A percentile compares a stretch with the other conserved stretches of the same genome.
Conservation (phyloP, 2,888 invertebrate species). For the Halocaridina rubra region DNA sequence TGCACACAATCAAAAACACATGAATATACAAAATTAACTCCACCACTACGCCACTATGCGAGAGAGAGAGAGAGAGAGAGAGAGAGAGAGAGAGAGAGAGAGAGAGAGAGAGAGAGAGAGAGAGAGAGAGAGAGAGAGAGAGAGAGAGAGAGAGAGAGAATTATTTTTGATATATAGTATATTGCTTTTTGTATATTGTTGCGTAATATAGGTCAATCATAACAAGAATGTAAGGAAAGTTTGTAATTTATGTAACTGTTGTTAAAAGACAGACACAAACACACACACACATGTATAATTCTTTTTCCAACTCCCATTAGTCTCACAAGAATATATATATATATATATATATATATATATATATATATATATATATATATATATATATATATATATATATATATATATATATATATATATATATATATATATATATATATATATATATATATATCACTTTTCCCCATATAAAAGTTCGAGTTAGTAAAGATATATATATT, state of each 20-base stretch:
- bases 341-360: conserved; percentile 2
- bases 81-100: conserved; percentile 10
- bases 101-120: background rate
- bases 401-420: background rate
- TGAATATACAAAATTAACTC: too few relatives aligned
- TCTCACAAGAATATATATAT: conserved; percentile 14
- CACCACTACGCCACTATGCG: too few relatives aligned
- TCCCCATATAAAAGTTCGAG: background rate
- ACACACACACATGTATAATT: too few relatives aligned
- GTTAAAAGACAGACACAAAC: too few relatives aligned
- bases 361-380: background rate
- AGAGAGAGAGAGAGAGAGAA: background rate
- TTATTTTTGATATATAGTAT: background rate
- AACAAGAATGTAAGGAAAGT: too few relatives aligned
- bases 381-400: background rate
- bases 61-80: background rate
- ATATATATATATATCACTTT: background rate
- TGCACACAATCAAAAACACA: background rate
- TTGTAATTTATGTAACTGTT: too few relatives aligned
- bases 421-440: conserved; percentile 1
- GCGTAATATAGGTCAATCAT: too few relatives aligned
- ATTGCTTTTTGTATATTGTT: background rate
- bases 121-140: conserved; percentile 3
- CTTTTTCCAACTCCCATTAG: too few relatives aligned
- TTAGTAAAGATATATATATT: too few relatives aligned